phyloP scores from a whole-genome alignment of 2,797 vertebrate species.

The Argya squamiceps region DNA sequence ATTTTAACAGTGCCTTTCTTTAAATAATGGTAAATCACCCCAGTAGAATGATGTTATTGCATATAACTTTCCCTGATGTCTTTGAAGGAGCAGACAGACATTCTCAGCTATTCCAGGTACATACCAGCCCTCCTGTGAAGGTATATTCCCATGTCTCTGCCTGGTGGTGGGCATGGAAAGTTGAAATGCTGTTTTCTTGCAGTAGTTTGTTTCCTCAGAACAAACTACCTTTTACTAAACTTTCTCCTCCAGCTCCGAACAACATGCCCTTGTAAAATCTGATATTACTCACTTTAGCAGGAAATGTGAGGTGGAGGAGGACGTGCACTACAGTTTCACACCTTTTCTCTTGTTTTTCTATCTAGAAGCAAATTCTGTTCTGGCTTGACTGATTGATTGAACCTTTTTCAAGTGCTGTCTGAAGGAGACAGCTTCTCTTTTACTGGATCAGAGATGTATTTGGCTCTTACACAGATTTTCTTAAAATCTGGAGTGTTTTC shows the following conservation, averaged over 20 bases:
- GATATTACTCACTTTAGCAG: slow-evolving; percentile 19
- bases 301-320: slow-evolving; percentile 24
- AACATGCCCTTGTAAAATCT: slow-evolving; percentile 7
- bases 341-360: slow-evolving; percentile 52
- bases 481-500: neutral
- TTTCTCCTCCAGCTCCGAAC: slow-evolving; percentile 2
- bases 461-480: slow-evolving; percentile 20
- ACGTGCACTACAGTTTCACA: slow-evolving; percentile 39
- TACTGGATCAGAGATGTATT: neutral
- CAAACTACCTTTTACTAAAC: slow-evolving; percentile 21
- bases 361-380: slow-evolving; percentile 28
- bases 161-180: neutral
- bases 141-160: accelerated
- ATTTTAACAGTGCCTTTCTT: neutral
- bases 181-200: neutral
- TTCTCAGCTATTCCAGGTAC: neutral
- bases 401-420: slow-evolving; percentile 27
- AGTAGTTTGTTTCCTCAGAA: neutral
- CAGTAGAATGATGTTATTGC: neutral
- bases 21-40: neutral
- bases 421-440: slow-evolving; percentile 34
- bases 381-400: slow-evolving; percentile 32
- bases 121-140: neutral
- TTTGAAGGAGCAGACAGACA: neutral
- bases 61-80: neutral